Evolutionary conservation across 2,113 vertebrate genomes (phyloP).

Genomic region (Willisornis vidua): DNA sequence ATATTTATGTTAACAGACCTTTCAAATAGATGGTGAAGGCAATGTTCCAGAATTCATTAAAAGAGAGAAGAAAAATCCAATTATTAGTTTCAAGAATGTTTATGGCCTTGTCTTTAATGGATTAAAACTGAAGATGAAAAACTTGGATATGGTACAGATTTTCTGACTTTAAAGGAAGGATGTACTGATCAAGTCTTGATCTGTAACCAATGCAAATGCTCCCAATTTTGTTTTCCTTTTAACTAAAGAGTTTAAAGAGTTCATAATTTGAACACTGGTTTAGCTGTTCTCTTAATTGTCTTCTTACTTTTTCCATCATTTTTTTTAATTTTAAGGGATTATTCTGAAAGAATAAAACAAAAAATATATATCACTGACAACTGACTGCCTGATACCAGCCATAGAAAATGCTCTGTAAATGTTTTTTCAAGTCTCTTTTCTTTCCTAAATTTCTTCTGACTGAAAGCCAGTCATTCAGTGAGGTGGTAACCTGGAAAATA

Average conservation of each 20-base stretch:
- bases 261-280: background rate
- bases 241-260: background rate
- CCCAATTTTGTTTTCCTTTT: background rate
- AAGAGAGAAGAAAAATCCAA: background rate
- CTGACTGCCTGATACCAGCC: background rate
- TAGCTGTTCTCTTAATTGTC: background rate
- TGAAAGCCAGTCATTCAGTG: background rate
- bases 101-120: background rate
- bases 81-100: background rate
- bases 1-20: background rate
- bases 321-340: background rate
- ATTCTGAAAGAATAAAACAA: background rate
- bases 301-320: background rate
- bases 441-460: background rate
- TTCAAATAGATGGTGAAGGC: background rate
- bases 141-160: background rate
- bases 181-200: background rate
- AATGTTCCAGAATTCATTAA: background rate
- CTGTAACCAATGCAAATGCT: background rate
- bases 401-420: background rate
- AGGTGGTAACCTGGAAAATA: background rate
- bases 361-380: background rate
- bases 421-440: background rate
- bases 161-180: background rate
- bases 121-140: constrained; percentile 20